Percentiles rank a stretch among this genome's conserved stretches.
Conservation (phyloP, 2,797 vertebrate genomes). For the Falco rusticolus region DNA sequence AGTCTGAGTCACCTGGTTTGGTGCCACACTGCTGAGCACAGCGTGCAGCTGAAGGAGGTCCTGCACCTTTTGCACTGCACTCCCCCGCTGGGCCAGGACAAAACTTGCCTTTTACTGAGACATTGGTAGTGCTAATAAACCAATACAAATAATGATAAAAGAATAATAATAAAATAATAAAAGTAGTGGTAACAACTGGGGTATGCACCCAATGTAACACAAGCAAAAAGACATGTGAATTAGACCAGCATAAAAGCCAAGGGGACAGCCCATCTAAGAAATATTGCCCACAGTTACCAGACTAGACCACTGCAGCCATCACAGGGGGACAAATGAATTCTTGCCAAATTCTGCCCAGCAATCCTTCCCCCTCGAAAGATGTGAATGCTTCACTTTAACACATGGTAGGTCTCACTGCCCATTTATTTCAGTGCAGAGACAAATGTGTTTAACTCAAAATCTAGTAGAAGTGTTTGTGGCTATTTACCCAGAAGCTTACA, state of each 20-base stretch:
- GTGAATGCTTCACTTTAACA: neutral
- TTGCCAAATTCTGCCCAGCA: neutral
- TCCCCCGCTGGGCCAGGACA: neutral
- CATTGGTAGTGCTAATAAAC: neutral
- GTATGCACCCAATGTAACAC: neutral
- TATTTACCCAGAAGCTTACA: neutral
- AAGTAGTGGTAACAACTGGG: neutral
- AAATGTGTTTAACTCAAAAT: neutral
- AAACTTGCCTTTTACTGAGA: neutral
- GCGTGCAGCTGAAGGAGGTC: neutral
- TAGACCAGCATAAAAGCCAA: neutral
- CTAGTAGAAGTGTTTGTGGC: neutral
- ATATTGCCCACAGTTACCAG: neutral
- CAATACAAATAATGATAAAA: neutral
- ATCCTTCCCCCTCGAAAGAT: neutral
- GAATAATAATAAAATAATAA: neutral
- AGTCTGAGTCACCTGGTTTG: neutral
- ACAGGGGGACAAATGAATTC: neutral
- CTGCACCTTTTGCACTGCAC: neutral
- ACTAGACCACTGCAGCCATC: neutral
- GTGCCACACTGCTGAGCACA: accelerated
- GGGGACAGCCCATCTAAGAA: neutral
- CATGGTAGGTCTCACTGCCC: neutral
- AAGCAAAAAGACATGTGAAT: neutral
- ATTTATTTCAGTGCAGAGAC: neutral